Percentiles rank a stretch among this genome's conserved stretches.
Conservation (phyloP, 2,888 invertebrate species). For the Diarsia mendica region DNA sequence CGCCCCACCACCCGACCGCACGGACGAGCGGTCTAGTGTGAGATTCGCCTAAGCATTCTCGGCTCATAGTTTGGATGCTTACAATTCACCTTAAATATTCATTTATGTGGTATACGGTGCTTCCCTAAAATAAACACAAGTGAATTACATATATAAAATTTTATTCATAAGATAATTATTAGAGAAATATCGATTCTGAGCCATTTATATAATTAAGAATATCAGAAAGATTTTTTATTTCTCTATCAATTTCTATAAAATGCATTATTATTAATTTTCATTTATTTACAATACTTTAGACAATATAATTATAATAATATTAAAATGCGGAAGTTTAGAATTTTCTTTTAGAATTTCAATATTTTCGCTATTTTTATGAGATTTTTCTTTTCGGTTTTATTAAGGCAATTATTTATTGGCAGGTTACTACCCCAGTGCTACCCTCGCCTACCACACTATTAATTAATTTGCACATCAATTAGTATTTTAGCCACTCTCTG, state of each 20-base stretch:
- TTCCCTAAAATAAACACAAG: background rate
- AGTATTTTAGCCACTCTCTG: slow-evolving; percentile 19
- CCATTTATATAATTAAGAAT: background rate
- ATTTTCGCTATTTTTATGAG: background rate
- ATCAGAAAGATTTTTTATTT: background rate
- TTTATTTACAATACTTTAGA: background rate
- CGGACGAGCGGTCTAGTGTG: background rate
- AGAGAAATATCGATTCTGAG: background rate
- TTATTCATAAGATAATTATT: background rate
- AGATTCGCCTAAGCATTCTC: background rate
- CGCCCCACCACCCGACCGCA: too few species aligned
- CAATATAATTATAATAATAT: background rate
- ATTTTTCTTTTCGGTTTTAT: background rate
- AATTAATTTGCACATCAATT: background rate
- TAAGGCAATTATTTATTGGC: background rate
- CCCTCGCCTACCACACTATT: background rate
- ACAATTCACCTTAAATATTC: background rate
- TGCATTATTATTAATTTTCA: background rate
- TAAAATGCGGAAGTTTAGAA: background rate
- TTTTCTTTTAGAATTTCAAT: background rate
- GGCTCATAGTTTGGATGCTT: background rate
- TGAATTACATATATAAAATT: background rate
- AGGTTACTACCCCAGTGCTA: background rate
- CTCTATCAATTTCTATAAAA: background rate
- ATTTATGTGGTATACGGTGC: slow-evolving; percentile 10